phyloP scores from a whole-genome alignment of 2,113 vertebrate genomes.

The Oreochromis aureus region DNA sequence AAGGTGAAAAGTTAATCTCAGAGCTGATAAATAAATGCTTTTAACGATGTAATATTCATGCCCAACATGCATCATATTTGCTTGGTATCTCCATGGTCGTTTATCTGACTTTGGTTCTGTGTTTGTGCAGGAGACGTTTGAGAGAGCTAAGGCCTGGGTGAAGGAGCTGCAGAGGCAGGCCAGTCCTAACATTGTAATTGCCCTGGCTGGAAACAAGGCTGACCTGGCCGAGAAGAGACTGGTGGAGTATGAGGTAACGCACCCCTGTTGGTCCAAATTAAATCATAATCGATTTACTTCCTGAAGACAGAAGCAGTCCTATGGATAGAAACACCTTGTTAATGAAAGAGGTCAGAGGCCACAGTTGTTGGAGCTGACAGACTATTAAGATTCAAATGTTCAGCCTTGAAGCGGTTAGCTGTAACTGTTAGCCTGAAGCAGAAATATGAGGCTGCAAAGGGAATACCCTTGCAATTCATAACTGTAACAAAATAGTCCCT shows the following conservation, averaged over 20 bases:
- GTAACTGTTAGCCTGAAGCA: neutral
- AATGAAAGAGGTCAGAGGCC: neutral
- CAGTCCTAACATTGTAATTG: conserved; percentile 82
- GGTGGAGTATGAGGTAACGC: conserved; percentile 77
- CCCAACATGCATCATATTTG: neutral
- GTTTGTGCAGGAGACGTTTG: conserved; percentile 75
- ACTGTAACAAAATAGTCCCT: neutral
- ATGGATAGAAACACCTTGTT: neutral
- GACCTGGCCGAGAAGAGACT: conserved; percentile 80
- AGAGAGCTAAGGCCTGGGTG: conserved; percentile 81
- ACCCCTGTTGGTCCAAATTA: neutral
- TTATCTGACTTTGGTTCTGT: neutral
- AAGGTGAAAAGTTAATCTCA: neutral
- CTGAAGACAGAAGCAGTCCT: neutral
- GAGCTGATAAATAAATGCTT: neutral
- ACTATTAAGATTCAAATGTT: neutral
- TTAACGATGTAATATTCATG: neutral
- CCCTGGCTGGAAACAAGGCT: conserved; percentile 79
- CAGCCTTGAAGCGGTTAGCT: neutral
- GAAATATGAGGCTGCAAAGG: neutral
- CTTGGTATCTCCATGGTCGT: neutral
- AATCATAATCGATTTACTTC: neutral
- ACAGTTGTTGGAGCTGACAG: neutral
- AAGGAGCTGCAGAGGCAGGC: conserved; percentile 83
- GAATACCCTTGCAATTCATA: neutral